Conservation (phyloP, 2,888 invertebrate species). For the Ametastegia equiseti region DNA sequence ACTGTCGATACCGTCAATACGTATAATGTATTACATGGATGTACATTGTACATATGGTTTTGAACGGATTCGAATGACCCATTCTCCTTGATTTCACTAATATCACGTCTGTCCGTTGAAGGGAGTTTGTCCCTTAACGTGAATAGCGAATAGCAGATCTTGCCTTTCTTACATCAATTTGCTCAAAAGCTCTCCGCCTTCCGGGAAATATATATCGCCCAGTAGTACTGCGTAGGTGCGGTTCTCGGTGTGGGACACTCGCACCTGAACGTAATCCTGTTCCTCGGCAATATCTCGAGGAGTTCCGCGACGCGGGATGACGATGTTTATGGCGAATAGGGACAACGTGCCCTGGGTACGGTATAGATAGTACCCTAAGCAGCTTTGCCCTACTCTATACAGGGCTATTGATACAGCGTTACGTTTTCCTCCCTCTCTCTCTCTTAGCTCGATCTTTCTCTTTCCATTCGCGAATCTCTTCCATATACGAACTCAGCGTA, state of each 20-base stretch:
- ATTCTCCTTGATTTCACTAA: no score
- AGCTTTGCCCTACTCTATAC: conserved; percentile 30
- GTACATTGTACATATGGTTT: no score
- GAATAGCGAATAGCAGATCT: no score
- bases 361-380: background rate
- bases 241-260: conserved; percentile 33
- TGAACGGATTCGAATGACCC: no score
- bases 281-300: background rate
- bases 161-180: no score
- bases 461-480: background rate
- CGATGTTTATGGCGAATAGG: conserved; percentile 18
- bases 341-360: background rate
- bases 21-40: background rate
- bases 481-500: background rate
- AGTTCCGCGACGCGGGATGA: background rate
- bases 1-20: no score
- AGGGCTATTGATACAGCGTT: conserved; percentile 25
- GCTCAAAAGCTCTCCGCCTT: background rate
- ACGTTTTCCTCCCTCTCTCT: background rate
- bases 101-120: no score
- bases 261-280: conserved; percentile 43
- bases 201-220: background rate
- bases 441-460: background rate
- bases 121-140: no score
- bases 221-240: no score